Evolutionary conservation across 1,140 invertebrate genomes (phyloP), one percentile per base, ranked within the genome.

Genomic region (Fopius arisanus): DNA sequence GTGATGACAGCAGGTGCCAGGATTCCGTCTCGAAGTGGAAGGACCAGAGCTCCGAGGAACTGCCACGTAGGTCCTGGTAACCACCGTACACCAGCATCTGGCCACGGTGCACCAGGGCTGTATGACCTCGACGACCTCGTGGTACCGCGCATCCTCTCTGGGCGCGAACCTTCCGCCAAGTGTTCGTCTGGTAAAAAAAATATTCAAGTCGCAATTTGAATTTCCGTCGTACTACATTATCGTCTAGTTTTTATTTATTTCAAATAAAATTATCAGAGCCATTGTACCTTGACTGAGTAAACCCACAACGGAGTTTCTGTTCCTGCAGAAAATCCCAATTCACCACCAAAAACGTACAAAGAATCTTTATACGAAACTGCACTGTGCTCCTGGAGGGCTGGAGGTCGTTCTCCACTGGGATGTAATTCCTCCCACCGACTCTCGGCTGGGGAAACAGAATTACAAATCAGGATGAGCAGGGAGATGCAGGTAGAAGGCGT

Each of bases 21-120:
- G 92, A 92, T 85, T 94, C 93, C 2, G 93, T 92, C 80, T 94
- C 94, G 77, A 96, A 95, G 89, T 96, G 92, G 83, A 95, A 97
- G 10, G 92, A 92, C 96, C 96, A 97, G 0, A 97, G 86, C 84
- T 97, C 96, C 23, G 92, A 91, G 12, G 92, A 94, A 28, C 95
- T 96, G 12, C 96, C 96, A 74, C 93, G 90, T 68, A 97, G 86
- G 83, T 97, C 96, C 82, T 95, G 92, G 87, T 96, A 97, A 12
- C 96, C 96, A 1, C 96, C 96, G 85, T 96, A 97, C 63, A 97
- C 90, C 29, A 96, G 90, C 92, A 97, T 95, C 63, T 92, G 91
- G 70, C 93, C 92, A 67, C 92, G 90, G 81, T 95, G 92, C 0
- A 96, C 91, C 10, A 96, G 89, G 1, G 95, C 94, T 0, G 94